These are phyloP conservation scores for Trisateles emortualis DNA, from an alignment of 2,888 invertebrate genomes.

Conservation along the genomic window DNA sequence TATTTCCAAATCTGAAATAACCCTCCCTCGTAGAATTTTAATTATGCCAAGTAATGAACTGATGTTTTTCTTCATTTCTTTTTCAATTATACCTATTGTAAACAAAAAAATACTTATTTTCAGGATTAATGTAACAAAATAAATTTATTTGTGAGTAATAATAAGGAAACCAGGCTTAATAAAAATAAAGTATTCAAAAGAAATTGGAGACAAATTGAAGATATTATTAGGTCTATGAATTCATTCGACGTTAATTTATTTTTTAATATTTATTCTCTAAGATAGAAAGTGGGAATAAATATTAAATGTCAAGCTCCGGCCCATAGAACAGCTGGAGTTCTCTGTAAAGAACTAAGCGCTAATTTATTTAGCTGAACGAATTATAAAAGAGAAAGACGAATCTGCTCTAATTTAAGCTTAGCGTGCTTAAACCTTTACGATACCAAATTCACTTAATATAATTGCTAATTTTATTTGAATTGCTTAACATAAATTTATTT, in stretches of 20 bases:
- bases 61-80: conserved; percentile 2
- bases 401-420: conserved; percentile 37
- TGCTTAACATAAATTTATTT: conserved; percentile 22
- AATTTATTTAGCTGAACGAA: conserved; percentile 67
- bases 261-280: conserved; percentile 48
- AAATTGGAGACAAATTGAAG: conserved; percentile 40
- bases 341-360: conserved; percentile 58
- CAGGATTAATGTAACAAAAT: conserved; percentile 22
- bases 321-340: conserved; percentile 45
- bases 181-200: conserved; percentile 42
- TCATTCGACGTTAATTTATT: conserved; percentile 49
- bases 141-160: conserved; percentile 27
- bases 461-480: conserved; percentile 33
- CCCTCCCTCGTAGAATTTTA: neutral
- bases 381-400: conserved; percentile 58
- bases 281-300: conserved; percentile 52
- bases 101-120: conserved; percentile 2
- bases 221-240: conserved; percentile 43
- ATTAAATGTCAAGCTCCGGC: conserved; percentile 51
- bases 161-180: conserved; percentile 22
- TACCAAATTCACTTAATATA: conserved; percentile 33
- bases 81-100: neutral
- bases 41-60: neutral
- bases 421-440: conserved; percentile 35
- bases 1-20: neutral